These are phyloP conservation scores for Coluber constrictor DNA, from an alignment of 2,797 vertebrate genomes.

Conservation along the genomic window DNA sequence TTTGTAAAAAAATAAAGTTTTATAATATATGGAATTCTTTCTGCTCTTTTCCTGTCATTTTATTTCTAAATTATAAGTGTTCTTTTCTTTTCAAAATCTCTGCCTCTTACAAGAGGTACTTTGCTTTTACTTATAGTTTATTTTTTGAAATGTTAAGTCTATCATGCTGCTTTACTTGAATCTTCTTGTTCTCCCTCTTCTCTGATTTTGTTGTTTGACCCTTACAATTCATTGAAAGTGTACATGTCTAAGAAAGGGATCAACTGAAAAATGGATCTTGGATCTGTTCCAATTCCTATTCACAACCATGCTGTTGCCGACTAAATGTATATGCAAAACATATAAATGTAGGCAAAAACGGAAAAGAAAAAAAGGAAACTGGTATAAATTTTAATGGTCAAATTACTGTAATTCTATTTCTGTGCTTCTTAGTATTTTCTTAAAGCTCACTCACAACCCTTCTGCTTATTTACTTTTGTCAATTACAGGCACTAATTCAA, in stretches of 20 bases:
- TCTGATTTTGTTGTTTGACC: conserved; percentile 46
- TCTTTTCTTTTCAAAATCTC: not conserved
- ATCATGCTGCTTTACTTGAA: conserved; percentile 38
- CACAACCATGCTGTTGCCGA: conserved; percentile 56
- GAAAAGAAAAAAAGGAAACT: conserved; percentile 38
- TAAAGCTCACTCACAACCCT: conserved; percentile 11
- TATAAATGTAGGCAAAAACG: conserved; percentile 51
- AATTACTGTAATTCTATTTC: conserved; percentile 34
- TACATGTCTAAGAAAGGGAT: conserved; percentile 44
- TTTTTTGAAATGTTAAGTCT: conserved; percentile 46
- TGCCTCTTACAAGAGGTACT: not conserved
- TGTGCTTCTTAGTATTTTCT: conserved; percentile 15
- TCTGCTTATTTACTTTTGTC: conserved; percentile 12
- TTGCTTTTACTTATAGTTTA: not conserved
- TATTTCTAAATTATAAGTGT: conserved; percentile 6
- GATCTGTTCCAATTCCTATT: conserved; percentile 58
- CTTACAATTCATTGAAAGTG: conserved; percentile 51
- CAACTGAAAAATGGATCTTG: conserved; percentile 45
- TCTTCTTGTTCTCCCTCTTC: conserved; percentile 38
- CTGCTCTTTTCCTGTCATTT: not conserved
- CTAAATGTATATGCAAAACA: conserved; percentile 59
- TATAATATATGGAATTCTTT: not conserved
- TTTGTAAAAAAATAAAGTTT: not conserved
- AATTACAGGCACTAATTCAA: not conserved
- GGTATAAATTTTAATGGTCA: conserved; percentile 16